A percentile compares a stretch with the other conserved stretches of the same genome.
Evolutionary conservation across 2,888 invertebrate genomes (phyloP).

Genomic region (Flexamia atlantica): DNA sequence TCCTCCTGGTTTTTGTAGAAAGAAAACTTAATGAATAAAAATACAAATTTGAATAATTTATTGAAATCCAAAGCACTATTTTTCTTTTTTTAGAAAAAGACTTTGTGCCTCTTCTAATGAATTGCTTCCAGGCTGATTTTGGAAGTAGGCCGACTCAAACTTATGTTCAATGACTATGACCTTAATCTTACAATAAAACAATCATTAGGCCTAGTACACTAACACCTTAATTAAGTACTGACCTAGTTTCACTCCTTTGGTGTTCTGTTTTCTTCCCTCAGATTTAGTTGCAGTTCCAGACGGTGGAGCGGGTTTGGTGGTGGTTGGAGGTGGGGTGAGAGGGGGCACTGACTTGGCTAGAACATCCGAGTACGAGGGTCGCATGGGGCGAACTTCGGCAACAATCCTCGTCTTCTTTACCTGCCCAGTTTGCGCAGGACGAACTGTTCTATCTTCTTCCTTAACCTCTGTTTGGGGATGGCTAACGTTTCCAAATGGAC

Average conservation of each 20-base stretch:
- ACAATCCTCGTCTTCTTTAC: constrained; percentile 83
- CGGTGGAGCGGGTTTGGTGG: constrained; percentile 59
- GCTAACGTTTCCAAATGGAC: constrained; percentile 79
- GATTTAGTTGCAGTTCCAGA: constrained; percentile 63
- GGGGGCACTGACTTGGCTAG: constrained; percentile 81
- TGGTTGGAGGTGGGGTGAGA: constrained; percentile 47
- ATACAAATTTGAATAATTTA: too few relatives aligned
- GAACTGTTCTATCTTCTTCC: constrained; percentile 54
- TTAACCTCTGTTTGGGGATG: constrained; percentile 50
- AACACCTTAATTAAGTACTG: background rate
- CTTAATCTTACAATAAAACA: too few relatives aligned
- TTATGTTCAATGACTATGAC: too few relatives aligned
- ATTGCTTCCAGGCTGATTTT: too few relatives aligned
- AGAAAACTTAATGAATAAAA: too few relatives aligned
- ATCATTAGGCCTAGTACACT: too few relatives aligned
- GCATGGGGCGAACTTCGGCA: constrained; percentile 89
- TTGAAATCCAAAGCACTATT: too few relatives aligned
- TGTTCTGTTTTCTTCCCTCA: constrained; percentile 63
- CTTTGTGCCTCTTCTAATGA: too few relatives aligned
- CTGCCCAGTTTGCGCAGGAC: constrained; percentile 71
- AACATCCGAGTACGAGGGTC: constrained; percentile 91
- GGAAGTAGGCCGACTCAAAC: too few relatives aligned
- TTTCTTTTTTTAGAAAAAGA: too few relatives aligned
- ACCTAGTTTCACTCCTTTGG: constrained; percentile 62
- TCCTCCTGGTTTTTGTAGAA: too few relatives aligned